These are phyloP conservation scores for Achroia grisella DNA, from an alignment of 1,140 invertebrate species.

Conservation along the genomic window DNA sequence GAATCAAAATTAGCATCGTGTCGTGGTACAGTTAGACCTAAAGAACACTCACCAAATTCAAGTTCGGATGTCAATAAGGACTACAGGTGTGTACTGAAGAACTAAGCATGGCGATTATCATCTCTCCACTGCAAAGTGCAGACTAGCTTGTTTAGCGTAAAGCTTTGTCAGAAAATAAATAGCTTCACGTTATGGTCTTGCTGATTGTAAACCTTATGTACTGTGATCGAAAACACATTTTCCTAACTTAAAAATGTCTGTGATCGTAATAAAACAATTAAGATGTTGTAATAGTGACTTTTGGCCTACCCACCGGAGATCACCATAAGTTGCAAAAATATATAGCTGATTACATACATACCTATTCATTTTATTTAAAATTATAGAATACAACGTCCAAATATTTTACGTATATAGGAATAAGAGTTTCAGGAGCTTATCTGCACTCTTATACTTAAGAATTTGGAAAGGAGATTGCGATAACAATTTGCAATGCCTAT, in stretches of 20 bases:
- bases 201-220: slow-evolving; percentile 36
- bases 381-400: no score
- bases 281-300: slow-evolving; percentile 30
- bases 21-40: slow-evolving; percentile 72
- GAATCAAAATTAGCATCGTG: slow-evolving; percentile 75
- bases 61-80: slow-evolving; percentile 65
- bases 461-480: no score
- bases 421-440: no score
- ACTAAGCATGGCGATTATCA: slow-evolving; percentile 36
- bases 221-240: slow-evolving; percentile 52
- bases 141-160: slow-evolving; percentile 38
- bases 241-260: slow-evolving; percentile 64
- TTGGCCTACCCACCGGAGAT: slow-evolving; percentile 61
- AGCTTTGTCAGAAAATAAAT: slow-evolving; percentile 34
- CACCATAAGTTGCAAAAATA: slow-evolving; percentile 19
- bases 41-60: slow-evolving; percentile 64
- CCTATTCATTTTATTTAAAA: no score
- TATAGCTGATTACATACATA: slow-evolving; percentile 12
- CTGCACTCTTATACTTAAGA: no score
- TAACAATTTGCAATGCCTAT: no score
- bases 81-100: slow-evolving; percentile 72
- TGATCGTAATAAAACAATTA: slow-evolving; percentile 56
- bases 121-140: slow-evolving; percentile 16
- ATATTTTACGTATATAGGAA: no score
- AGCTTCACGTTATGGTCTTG: slow-evolving; percentile 38